These are phyloP conservation scores for Anoplopoma fimbria DNA, from an alignment of 2,113 vertebrate species.

Conservation along the genomic window DNA sequence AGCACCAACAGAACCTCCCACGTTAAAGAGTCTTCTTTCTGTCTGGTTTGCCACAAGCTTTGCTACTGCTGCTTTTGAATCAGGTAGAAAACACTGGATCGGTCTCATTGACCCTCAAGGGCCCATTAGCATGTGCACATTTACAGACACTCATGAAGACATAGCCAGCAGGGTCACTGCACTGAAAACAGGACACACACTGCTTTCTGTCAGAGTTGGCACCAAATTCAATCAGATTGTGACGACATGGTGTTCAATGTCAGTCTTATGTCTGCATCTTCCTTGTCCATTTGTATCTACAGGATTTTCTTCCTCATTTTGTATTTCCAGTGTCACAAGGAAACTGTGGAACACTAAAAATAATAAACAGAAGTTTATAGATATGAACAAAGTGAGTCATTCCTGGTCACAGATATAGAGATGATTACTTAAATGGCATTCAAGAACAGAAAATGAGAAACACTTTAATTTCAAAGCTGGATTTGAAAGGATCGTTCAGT, in stretches of 20 bases:
- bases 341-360: neutral
- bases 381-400: conserved; percentile 33
- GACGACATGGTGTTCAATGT: too few relatives aligned
- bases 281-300: conserved; percentile 10
- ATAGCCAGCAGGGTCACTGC: neutral
- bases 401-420: neutral
- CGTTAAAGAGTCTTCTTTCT: neutral
- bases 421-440: neutral
- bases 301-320: neutral
- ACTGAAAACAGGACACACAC: neutral
- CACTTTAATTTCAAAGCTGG: neutral
- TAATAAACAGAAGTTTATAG: neutral
- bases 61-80: neutral
- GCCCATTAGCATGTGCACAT: conserved; percentile 16
- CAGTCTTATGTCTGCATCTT: neutral
- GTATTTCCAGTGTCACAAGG: conserved; percentile 8
- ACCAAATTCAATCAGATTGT: neutral
- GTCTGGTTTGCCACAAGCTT: neutral
- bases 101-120: neutral
- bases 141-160: neutral
- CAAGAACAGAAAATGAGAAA: neutral
- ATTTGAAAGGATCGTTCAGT: conserved; percentile 1
- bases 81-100: neutral
- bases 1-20: neutral
- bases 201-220: conserved; percentile 2